Evolutionary conservation across 1,140 invertebrate genomes (phyloP).

Genomic region (Drosophila tropicalis): DNA sequence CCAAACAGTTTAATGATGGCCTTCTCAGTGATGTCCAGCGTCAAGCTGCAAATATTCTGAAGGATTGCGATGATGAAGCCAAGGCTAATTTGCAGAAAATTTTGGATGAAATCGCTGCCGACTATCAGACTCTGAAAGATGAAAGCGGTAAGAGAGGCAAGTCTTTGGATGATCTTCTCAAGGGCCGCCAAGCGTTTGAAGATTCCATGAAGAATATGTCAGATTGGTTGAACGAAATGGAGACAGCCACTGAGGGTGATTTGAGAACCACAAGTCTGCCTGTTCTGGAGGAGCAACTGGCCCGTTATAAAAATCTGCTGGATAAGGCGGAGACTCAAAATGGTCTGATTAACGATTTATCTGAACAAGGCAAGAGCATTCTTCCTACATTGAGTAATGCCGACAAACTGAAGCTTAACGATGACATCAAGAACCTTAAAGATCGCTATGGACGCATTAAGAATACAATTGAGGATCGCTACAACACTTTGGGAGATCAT

Average conservation of each 20-base stretch:
- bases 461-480: slow-evolving; percentile 89
- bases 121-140: slow-evolving; percentile 88
- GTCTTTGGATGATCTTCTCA: slow-evolving; percentile 88
- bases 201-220: slow-evolving; percentile 90
- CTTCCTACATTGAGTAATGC: slow-evolving; percentile 92
- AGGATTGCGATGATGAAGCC: slow-evolving; percentile 91
- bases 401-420: slow-evolving; percentile 91
- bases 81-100: slow-evolving; percentile 87
- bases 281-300: slow-evolving; percentile 92
- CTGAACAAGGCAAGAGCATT: slow-evolving; percentile 91
- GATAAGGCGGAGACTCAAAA: slow-evolving; percentile 89
- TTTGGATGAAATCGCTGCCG: slow-evolving; percentile 87
- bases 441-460: slow-evolving; percentile 90
- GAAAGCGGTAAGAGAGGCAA: slow-evolving; percentile 90
- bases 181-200: slow-evolving; percentile 91
- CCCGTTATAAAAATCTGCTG: slow-evolving; percentile 91
- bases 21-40: slow-evolving; percentile 90
- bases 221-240: slow-evolving; percentile 94
- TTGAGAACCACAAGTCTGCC: slow-evolving; percentile 90
- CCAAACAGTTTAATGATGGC: slow-evolving; percentile 91
- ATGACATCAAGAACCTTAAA: slow-evolving; percentile 90
- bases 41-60: slow-evolving; percentile 89
- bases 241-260: slow-evolving; percentile 92
- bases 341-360: slow-evolving; percentile 89
- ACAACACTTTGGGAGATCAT: slow-evolving; percentile 88